These are phyloP conservation scores for Sinocyclocheilus grahami DNA, from an alignment of 2,113 vertebrate species.

Conservation along the genomic window DNA sequence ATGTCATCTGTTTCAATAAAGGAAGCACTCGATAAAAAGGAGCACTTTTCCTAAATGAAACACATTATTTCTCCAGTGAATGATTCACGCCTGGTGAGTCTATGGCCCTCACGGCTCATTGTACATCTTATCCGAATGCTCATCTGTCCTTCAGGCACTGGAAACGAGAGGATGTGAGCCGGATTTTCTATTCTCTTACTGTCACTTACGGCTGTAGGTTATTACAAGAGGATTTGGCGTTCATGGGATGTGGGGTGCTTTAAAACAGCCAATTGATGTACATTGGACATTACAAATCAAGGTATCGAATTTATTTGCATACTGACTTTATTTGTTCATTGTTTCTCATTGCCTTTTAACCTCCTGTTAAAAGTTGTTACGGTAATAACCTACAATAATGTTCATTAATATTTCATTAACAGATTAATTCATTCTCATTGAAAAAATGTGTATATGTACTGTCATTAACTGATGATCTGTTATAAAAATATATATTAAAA, in stretches of 20 bases:
- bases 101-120: slow-evolving; percentile 21
- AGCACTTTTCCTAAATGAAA: slow-evolving; percentile 22
- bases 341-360: not conserved
- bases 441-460: not conserved
- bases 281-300: not conserved
- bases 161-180: not conserved
- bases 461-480: not conserved
- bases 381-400: not conserved
- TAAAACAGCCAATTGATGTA: not conserved
- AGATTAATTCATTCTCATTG: too few relatives aligned
- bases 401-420: not conserved
- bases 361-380: not conserved
- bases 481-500: not conserved
- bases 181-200: slow-evolving; percentile 14
- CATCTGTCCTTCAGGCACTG: slow-evolving; percentile 13
- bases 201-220: slow-evolving; percentile 19
- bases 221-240: not conserved
- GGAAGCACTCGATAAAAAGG: slow-evolving; percentile 5
- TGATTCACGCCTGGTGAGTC: slow-evolving; percentile 19
- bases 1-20: slow-evolving; percentile 22
- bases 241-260: not conserved
- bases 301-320: not conserved
- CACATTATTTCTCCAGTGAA: slow-evolving; percentile 4
- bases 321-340: not conserved
- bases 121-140: slow-evolving; percentile 19